Evolutionary conservation across 2,113 vertebrate species (phyloP).

Genomic region (Todiramphus saurophagus): DNA sequence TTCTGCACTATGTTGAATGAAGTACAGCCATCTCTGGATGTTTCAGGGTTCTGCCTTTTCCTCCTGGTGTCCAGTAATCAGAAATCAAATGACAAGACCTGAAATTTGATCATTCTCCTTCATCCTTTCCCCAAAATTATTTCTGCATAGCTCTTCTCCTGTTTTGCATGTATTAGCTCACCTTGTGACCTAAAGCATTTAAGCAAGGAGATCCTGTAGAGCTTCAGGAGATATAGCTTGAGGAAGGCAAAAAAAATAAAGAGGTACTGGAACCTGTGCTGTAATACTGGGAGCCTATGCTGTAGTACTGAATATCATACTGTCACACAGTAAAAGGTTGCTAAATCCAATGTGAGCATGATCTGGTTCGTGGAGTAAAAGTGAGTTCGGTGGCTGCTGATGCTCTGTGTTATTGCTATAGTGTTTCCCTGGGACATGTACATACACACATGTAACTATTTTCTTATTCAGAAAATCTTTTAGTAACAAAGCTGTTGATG

Average conservation of each 20-base stretch:
- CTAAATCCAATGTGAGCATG: rapidly evolving
- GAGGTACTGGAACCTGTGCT: background rate
- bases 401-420: background rate
- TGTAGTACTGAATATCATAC: background rate
- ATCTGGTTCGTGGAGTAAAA: background rate
- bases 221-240: background rate
- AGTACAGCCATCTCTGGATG: background rate
- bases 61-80: background rate
- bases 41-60: background rate
- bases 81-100: background rate
- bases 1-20: background rate
- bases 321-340: background rate
- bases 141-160: background rate
- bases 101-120: background rate
- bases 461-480: background rate
- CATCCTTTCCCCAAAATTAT: background rate
- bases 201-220: background rate
- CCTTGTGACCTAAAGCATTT: background rate
- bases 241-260: background rate
- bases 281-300: background rate
- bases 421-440: background rate
- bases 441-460: background rate
- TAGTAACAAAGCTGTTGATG: background rate
- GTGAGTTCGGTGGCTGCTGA: rapidly evolving
- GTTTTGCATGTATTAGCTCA: background rate